Evolutionary conservation across 1,140 invertebrate genomes (phyloP).

Genomic region (Drosophila rufa): DNA sequence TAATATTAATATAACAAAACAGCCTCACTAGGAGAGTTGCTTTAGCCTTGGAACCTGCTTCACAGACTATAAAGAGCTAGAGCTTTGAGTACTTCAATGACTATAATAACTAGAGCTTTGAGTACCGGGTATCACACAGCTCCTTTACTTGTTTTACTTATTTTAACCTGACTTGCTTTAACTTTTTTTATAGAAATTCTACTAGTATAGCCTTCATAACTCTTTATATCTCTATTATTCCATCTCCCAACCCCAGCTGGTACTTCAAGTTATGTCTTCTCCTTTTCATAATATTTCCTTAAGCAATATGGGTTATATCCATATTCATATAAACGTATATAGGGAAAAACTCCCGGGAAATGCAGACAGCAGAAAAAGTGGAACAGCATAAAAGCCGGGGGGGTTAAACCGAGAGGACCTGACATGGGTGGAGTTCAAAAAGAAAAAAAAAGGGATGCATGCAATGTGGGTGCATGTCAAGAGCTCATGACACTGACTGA

Average conservation of each 20-base stretch:
- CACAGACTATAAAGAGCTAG: too few species aligned
- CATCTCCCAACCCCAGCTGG: background rate
- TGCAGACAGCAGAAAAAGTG: slow-evolving; percentile 21
- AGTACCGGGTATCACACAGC: background rate
- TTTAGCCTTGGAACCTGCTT: too few species aligned
- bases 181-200: too few species aligned
- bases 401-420: background rate
- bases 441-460: slow-evolving; percentile 13
- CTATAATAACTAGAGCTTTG: too few species aligned
- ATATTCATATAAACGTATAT: slow-evolving; percentile 9
- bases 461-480: slow-evolving; percentile 46
- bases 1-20: too few species aligned
- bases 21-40: too few species aligned
- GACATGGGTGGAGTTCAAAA: background rate
- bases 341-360: slow-evolving; percentile 4
- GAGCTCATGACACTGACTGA: slow-evolving; percentile 63
- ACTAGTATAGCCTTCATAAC: background rate
- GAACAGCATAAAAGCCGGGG: slow-evolving; percentile 18
- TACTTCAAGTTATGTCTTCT: background rate
- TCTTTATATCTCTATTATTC: background rate
- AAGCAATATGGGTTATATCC: slow-evolving; percentile 41
- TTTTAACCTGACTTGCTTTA: background rate
- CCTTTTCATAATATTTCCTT: background rate
- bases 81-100: too few species aligned
- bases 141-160: background rate